Evolutionary conservation across 2,797 vertebrate genomes (phyloP).

Genomic region (Luscinia megarhynchos): DNA sequence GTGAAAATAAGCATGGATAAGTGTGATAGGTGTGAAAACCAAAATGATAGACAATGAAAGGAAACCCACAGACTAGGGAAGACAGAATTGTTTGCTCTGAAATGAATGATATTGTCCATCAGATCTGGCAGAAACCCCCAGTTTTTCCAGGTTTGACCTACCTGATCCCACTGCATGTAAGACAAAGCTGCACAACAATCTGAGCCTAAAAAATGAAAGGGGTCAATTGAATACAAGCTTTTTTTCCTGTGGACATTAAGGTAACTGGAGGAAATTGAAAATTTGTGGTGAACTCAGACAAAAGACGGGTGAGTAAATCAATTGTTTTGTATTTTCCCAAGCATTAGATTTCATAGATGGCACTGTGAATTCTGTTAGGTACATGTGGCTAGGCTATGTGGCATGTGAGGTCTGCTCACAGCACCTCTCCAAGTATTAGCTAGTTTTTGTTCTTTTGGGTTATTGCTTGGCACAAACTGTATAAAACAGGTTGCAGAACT

Average conservation of each 20-base stretch:
- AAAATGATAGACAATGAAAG: not conserved
- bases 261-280: not conserved
- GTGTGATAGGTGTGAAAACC: not conserved
- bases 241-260: not conserved
- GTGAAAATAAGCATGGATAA: not conserved
- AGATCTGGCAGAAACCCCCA: not conserved
- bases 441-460: not conserved
- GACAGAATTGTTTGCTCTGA: not conserved
- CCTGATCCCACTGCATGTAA: not conserved
- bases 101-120: not conserved
- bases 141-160: not conserved
- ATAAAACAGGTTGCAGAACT: not conserved
- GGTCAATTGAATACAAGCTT: not conserved
- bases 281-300: not conserved
- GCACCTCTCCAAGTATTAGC: not conserved
- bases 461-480: not conserved
- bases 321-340: not conserved
- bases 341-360: not conserved
- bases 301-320: not conserved
- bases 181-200: not conserved
- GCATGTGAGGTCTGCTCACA: not conserved
- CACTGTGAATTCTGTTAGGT: not conserved
- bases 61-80: not conserved
- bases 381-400: not conserved
- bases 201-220: not conserved